phyloP scores from a whole-genome alignment of 2,113 vertebrate species.

The Centropus bengalensis region DNA sequence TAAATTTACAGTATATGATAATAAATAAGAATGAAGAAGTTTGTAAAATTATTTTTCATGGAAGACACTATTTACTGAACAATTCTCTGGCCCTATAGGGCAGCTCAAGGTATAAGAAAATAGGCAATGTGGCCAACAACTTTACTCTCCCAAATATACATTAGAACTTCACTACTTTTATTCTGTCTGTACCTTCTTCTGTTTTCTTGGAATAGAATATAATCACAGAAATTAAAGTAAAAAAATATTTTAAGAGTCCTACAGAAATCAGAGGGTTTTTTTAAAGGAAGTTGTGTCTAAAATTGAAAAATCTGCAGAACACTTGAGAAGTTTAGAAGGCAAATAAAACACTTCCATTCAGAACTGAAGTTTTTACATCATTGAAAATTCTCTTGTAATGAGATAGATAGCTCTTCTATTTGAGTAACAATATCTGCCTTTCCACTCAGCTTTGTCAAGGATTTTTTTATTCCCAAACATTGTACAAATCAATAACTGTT shows the following conservation, averaged over 20 bases:
- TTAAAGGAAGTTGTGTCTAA: neutral
- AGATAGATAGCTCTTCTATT: conserved; percentile 21
- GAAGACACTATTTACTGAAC: neutral
- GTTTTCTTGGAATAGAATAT: neutral
- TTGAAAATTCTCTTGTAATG: conserved; percentile 61
- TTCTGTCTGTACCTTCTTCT: neutral
- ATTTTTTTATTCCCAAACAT: conserved; percentile 46
- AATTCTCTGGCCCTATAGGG: neutral
- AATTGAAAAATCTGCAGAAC: conserved; percentile 29
- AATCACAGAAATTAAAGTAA: neutral
- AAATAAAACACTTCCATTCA: conserved; percentile 36
- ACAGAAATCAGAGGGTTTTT: neutral
- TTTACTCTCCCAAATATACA: neutral
- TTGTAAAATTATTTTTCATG: neutral
- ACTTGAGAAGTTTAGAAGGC: neutral
- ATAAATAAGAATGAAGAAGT: neutral
- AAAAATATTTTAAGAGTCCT: neutral
- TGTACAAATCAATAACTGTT: conserved; percentile 55
- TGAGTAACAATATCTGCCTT: conserved; percentile 21
- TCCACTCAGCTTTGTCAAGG: conserved; percentile 36
- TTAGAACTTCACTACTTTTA: neutral
- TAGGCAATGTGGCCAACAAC: neutral
- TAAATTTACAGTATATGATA: neutral
- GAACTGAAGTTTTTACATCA: conserved; percentile 14
- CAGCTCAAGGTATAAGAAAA: neutral